Evolutionary conservation across 2,888 invertebrate species (phyloP).

Genomic region (Zygothrica quintamaculata): DNA sequence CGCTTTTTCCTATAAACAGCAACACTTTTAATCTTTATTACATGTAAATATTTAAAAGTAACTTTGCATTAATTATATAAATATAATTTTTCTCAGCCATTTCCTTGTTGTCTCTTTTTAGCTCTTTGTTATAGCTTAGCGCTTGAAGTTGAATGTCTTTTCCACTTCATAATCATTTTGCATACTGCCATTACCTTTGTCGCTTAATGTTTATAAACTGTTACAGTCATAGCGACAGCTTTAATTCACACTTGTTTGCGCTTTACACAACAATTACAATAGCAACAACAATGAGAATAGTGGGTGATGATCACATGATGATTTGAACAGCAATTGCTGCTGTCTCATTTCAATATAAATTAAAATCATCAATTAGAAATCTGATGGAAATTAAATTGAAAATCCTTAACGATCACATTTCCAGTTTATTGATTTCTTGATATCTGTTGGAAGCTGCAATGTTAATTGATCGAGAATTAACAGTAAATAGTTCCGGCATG

Average conservation of each 20-base stretch:
- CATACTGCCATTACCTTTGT: conserved; percentile 11
- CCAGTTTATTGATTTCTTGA: conserved; percentile 39
- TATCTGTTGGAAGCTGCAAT: conserved; percentile 7
- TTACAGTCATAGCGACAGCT: conserved; percentile 25
- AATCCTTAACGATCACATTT: conserved; percentile 33
- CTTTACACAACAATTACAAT: conserved; percentile 22
- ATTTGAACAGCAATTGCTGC: conserved; percentile 31
- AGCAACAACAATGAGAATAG: background rate
- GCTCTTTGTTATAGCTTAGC: background rate
- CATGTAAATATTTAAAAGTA: no score
- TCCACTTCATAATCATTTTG: background rate
- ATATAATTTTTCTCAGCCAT: no score
- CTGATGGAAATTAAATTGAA: conserved; percentile 24
- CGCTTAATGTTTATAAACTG: conserved; percentile 20
- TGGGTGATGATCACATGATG: conserved; percentile 36
- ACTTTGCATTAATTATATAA: no score
- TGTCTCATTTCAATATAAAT: conserved; percentile 36
- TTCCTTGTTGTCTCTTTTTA: conserved; percentile 1
- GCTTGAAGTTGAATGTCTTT: background rate
- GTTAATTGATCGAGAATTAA: conserved; percentile 28
- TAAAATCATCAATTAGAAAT: conserved; percentile 6
- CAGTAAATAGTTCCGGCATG: conserved; percentile 43
- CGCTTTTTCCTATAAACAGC: no score
- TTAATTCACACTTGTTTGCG: conserved; percentile 43
- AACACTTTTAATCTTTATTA: no score